These are phyloP conservation scores for Choristoneura rosaceana DNA, from an alignment of 2,888 invertebrate genomes.

Conservation along the genomic window DNA sequence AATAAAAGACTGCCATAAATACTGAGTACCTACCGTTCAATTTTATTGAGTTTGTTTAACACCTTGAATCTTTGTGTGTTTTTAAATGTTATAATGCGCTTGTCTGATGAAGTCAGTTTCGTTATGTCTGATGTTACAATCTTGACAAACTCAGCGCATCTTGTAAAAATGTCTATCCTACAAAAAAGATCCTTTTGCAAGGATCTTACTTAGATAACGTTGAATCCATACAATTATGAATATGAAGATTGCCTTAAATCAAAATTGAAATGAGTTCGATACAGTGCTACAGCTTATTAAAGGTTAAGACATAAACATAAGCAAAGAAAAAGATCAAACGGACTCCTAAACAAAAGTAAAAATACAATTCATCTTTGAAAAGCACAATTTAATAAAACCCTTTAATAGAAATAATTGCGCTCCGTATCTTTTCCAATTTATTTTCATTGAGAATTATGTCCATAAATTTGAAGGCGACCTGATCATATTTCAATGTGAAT, in stretches of 20 bases:
- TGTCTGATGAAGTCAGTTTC: no score
- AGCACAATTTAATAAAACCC: conserved; percentile 4
- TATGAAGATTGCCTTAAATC: no score
- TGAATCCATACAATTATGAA: no score
- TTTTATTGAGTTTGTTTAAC: no score
- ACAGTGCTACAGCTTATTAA: no score
- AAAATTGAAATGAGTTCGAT: no score
- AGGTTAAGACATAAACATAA: not conserved
- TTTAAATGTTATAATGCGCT: no score
- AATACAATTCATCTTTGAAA: not conserved
- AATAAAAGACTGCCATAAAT: no score
- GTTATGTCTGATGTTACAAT: no score
- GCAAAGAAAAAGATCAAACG: not conserved
- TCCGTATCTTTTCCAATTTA: conserved; percentile 16
- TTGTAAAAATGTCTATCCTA: not conserved
- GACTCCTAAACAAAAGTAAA: not conserved
- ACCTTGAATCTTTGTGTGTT: no score
- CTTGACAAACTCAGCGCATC: not conserved
- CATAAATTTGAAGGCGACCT: conserved; percentile 16
- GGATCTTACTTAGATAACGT: no score
- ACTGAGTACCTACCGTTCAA: no score
- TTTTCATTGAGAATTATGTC: conserved; percentile 19
- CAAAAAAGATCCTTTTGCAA: not conserved
- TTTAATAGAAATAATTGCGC: conserved; percentile 15
- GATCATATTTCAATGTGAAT: conserved; percentile 18